Evolutionary conservation across 2,113 vertebrate species (phyloP).

Genomic region (Datnioides undecimradiatus): DNA sequence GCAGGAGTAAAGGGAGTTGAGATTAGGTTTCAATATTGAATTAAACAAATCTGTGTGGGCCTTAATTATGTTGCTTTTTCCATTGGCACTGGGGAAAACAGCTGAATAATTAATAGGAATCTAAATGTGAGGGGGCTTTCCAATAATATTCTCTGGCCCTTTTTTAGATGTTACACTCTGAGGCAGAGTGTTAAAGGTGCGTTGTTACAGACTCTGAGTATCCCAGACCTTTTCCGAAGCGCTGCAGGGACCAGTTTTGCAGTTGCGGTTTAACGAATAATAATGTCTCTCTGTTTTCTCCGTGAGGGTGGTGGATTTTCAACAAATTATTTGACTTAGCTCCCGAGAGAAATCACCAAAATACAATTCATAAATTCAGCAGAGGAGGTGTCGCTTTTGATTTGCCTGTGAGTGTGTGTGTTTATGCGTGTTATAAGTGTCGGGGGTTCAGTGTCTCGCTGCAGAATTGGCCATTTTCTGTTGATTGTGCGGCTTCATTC

Average conservation of each 20-base stretch:
- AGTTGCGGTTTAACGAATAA: neutral
- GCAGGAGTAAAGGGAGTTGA: slow-evolving; percentile 5
- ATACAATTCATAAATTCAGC: neutral
- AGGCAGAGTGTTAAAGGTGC: slow-evolving; percentile 10
- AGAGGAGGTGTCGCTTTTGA: neutral
- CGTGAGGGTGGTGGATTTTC: neutral
- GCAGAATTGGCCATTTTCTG: slow-evolving; percentile 50
- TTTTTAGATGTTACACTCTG: neutral
- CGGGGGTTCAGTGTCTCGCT: neutral
- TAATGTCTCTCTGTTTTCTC: neutral
- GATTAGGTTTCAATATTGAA: slow-evolving; percentile 41
- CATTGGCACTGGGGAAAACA: slow-evolving; percentile 49
- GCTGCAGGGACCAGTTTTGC: neutral
- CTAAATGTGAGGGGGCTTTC: slow-evolving; percentile 37
- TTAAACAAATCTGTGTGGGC: slow-evolving; percentile 37
- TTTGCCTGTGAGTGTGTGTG: slow-evolving; percentile 1
- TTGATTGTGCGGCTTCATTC: slow-evolving; percentile 49
- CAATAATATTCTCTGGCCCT: slow-evolving; percentile 14
- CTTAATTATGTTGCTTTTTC: slow-evolving; percentile 52
- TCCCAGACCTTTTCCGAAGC: neutral
- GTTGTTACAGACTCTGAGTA: slow-evolving; percentile 5
- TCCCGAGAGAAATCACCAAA: neutral
- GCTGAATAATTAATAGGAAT: slow-evolving; percentile 69
- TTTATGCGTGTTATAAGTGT: neutral
- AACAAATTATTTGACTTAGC: neutral